Base-by-base conservation (phyloP, 2,888 invertebrate genomes). In the Sinohyriopsis cumingii region DNA sequence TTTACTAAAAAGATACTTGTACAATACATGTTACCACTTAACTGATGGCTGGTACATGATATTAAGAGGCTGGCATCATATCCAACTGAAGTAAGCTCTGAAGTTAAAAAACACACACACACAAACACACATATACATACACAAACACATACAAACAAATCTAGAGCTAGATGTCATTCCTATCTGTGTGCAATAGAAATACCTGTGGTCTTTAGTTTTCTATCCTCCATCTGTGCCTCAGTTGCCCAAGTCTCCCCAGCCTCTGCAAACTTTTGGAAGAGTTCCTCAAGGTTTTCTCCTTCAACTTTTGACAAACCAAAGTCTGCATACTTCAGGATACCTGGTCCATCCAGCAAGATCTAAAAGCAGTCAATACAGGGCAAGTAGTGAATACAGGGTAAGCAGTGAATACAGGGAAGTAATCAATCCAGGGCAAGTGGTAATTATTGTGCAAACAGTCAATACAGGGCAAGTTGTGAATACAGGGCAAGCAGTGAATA, bases 311-410 rank as follows among this genome's bases (percentile, higher is more conserved):
- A 86, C 65, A 89, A 72, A 56, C 89, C 87, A 82, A 90, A 90
- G 75, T 90, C 90, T 59, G 88, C 84, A 78, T 83, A 88, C 76
- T 90, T 90, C 72, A 90, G 71, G 9, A 84, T 81, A 3, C 90
- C 90, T 15, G 86, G 82, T 12, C 89, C 87, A 78, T 90, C 90
- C n/a, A 90, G 75, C 28, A 90, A 73, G 61, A 90, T 83, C 90
- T 90, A 75, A n/a, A 73, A 69, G 64, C 7, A 57, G 71, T 64
- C 33, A 73, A 67, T 22, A 64, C 68, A 53, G 45, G 55, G 1
- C 67, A 55, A 65, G 71, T 69, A 55, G 69, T 67, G 25, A 66
- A 33, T 25, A 67, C 62, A 64, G 72, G 55, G 67, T 69, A 75
- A 55, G 67, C 45, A n/a, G 68, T 67, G 63, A 24, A 60, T 3